Base-by-base conservation (phyloP, 2,797 vertebrate genomes). In the Coluber constrictor region DNA sequence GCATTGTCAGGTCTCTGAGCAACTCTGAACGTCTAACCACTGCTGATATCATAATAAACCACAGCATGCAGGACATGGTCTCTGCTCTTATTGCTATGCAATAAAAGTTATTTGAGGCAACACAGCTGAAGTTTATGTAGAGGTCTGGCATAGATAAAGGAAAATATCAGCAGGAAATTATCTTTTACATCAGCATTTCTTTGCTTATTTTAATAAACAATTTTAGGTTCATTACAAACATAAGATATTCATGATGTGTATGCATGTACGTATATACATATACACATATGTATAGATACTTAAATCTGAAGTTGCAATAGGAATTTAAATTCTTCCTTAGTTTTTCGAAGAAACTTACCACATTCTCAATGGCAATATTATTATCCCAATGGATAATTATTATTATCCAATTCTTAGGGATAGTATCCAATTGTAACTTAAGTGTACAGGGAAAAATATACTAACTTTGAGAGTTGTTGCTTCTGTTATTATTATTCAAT, bases 1-100 rank as follows among this genome's bases (percentile, higher is more conserved):
- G 94, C 96, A 92, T 95, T 95, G 96, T 94, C 94, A 95, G 93
- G 92, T 97, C 94, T 96, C 95, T 95, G 95, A 97, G 94, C 93
- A 96, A 94, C 86, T 96, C 95, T 93, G 94, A 94, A 95, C 94
- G 94, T 95, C 94, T 96, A 95, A 96, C 94, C 95, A 94, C 94
- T 63, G 95, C 55, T 96, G 93, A 94, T 96, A 97, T 94, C 92
- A 95, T 70, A 94, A 55, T 74, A 96, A 96, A 95, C 94, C 92
- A 94, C 90, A 95, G 93, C 95, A 95, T 96, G 94, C 95, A 93
- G 94, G 94, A 90, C 25, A 83, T 87, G 61, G 95, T 92, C 89
- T 96, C 0, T 91, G 91, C 87, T 96, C 0, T 47, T 92, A 60
- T 94, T 90, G 43, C 94, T 90, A 63, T 87, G 91, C 43, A 87